These are phyloP conservation scores for Nymphalis urticae DNA, from an alignment of 2,888 invertebrate species.

Conservation along the genomic window DNA sequence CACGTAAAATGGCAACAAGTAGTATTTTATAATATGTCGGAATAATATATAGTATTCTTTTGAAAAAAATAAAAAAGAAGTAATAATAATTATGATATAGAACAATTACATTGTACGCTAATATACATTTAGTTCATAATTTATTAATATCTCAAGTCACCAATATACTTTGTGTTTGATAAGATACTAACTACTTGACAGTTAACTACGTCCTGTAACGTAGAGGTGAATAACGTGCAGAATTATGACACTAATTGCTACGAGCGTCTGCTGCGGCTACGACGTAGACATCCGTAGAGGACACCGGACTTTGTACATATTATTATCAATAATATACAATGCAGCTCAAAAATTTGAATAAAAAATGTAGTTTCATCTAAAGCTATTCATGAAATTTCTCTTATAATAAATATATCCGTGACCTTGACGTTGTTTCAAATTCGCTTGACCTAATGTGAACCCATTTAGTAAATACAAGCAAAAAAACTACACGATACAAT, in stretches of 20 bases:
- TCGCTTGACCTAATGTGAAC: conserved; percentile 32
- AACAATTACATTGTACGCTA: neutral
- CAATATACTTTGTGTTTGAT: neutral
- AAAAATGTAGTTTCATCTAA: conserved; percentile 5
- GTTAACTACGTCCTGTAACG: conserved; percentile 17
- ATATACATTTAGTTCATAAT: neutral
- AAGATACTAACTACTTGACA: conserved; percentile 18
- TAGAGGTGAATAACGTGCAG: conserved; percentile 52
- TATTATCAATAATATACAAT: conserved; percentile 6
- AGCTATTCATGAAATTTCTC: conserved; percentile 10
- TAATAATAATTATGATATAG: no score
- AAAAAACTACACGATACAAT: conserved; percentile 44
- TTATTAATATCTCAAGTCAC: neutral
- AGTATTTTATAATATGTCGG: no score
- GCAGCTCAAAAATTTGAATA: conserved; percentile 15
- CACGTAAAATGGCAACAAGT: no score
- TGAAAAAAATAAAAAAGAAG: no score
- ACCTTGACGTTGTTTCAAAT: conserved; percentile 29
- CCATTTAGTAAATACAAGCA: conserved; percentile 33
- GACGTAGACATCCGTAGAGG: conserved; percentile 50
- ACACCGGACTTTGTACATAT: conserved; percentile 28
- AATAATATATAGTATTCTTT: no score
- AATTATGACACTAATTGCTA: conserved; percentile 64
- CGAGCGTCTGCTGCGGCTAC: conserved; percentile 57
- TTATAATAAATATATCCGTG: conserved; percentile 18